These are phyloP conservation scores for Cephalotes varians DNA, from an alignment of 2,888 invertebrate genomes.

Conservation along the genomic window DNA sequence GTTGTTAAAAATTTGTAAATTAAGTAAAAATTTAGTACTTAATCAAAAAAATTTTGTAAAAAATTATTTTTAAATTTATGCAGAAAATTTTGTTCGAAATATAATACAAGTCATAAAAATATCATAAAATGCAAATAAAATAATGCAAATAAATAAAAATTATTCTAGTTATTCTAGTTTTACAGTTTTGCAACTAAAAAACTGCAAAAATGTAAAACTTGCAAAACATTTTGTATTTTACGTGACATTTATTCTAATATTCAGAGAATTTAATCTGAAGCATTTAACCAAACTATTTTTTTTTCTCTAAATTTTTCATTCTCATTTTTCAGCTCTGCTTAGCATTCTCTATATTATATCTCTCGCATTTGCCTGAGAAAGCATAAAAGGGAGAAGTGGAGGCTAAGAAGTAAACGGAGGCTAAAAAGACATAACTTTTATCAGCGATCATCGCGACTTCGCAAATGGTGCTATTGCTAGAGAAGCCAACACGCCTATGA, in stretches of 20 bases:
- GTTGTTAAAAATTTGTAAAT: neutral
- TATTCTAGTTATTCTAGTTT: neutral
- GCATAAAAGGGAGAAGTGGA: neutral
- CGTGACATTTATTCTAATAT: neutral
- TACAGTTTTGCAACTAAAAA: too few species aligned
- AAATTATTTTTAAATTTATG: neutral
- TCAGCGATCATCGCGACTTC: conserved; percentile 70
- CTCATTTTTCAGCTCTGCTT: neutral
- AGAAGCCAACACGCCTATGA: conserved; percentile 44
- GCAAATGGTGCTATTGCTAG: conserved; percentile 70
- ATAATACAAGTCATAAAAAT: neutral
- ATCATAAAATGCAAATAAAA: neutral
- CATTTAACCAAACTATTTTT: neutral
- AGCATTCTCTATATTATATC: conserved; percentile 14
- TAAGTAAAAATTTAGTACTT: neutral
- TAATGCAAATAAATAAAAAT: neutral
- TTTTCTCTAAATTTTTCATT: neutral
- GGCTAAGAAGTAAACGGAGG: conserved; percentile 69
- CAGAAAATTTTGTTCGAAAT: neutral
- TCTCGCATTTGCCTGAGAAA: conserved; percentile 21
- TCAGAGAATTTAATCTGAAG: neutral
- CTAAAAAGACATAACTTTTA: conserved; percentile 76
- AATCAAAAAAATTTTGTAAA: neutral
- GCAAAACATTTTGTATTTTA: neutral
- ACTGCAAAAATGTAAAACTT: neutral